phyloP scores from a whole-genome alignment of 2,113 vertebrate genomes.

The Epinephelus moara region DNA sequence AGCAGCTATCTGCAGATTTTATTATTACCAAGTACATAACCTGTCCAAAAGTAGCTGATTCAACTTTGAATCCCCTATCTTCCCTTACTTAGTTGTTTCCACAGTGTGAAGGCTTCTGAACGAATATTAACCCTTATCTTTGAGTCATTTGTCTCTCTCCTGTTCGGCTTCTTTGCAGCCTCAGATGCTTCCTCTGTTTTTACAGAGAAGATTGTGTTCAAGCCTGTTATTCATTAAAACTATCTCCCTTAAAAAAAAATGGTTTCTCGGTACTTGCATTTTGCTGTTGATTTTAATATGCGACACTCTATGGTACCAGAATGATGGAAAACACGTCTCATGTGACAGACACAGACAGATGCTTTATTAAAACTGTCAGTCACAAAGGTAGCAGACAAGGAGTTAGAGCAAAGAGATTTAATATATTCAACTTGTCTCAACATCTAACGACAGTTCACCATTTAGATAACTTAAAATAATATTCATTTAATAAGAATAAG shows the following conservation, averaged over 20 bases:
- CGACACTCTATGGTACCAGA: not conserved
- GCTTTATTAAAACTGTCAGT: slow-evolving; percentile 36
- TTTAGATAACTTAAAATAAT: slow-evolving; percentile 1
- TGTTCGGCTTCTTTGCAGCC: not conserved
- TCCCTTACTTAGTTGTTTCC: not conserved
- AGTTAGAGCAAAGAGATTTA: not conserved
- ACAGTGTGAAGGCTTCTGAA: not conserved
- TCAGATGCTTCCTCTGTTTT: not conserved
- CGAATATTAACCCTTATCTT: slow-evolving; percentile 1
- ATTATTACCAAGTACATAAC: not conserved
- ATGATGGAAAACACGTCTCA: not conserved
- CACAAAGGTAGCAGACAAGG: not conserved
- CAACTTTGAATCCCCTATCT: slow-evolving; percentile 6
- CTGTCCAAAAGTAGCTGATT: slow-evolving; percentile 34
- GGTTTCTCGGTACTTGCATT: not conserved
- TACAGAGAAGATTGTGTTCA: not conserved
- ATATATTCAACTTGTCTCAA: not conserved
- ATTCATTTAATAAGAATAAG: not conserved
- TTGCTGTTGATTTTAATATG: not conserved
- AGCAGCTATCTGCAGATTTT: not conserved
- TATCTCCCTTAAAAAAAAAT: not conserved
- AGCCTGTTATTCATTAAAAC: not conserved
- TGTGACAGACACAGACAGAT: not conserved
- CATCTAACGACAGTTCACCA: not conserved
- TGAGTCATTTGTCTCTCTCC: not conserved